Conservation (phyloP, 2,888 invertebrate species). For the Sphecodes monilicornis region DNA sequence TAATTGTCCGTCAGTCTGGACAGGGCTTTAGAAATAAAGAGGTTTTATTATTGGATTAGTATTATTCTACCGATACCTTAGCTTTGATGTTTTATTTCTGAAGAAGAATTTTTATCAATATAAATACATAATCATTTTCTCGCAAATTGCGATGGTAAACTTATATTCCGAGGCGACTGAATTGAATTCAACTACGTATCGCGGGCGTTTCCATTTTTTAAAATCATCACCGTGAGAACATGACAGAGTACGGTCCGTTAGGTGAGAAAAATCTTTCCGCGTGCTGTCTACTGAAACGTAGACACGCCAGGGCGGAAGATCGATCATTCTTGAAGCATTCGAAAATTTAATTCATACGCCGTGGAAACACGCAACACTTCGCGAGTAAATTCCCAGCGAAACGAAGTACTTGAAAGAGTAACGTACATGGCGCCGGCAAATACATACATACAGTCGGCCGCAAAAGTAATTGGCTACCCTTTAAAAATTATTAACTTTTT, state of each 20-base stretch:
- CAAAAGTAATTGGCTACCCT: too few relatives aligned
- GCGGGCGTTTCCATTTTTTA: not conserved
- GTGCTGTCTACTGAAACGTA: not conserved
- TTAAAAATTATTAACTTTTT: too few relatives aligned
- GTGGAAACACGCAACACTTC: conserved; percentile 37
- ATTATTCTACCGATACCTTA: too few relatives aligned
- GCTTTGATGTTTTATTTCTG: too few relatives aligned
- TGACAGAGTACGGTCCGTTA: not conserved
- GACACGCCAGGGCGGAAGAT: not conserved
- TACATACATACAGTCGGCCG: too few relatives aligned
- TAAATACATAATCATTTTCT: too few relatives aligned
- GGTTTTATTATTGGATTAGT: too few relatives aligned
- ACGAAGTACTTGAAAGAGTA: conserved; percentile 68
- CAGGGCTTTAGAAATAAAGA: too few relatives aligned
- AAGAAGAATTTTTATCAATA: too few relatives aligned
- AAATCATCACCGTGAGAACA: not conserved
- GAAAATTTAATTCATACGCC: conserved; percentile 63
- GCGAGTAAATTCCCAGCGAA: conserved; percentile 46
- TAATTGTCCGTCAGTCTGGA: too few relatives aligned
- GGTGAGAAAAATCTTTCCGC: conserved; percentile 13
- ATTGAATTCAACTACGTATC: not conserved
- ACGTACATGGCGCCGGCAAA: conserved; percentile 66
- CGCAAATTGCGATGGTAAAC: too few relatives aligned
- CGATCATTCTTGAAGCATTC: conserved; percentile 35
- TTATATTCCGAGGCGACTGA: not conserved